Evolutionary conservation across 23 tunicate species (phyloP), one percentile per base, ranked within the genome.

Genomic region (Corella eumyota): DNA sequence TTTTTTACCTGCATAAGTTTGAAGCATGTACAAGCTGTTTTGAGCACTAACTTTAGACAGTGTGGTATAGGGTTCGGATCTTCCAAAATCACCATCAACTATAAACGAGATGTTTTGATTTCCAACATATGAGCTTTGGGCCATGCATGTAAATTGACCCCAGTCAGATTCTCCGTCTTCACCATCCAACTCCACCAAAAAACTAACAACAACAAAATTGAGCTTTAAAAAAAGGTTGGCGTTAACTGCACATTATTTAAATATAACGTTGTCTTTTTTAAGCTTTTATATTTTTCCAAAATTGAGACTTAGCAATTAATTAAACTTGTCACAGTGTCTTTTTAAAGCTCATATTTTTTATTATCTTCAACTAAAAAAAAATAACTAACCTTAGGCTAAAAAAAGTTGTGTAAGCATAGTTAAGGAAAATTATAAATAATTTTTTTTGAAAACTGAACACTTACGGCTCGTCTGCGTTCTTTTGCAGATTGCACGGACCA

Each of bases 1-100:
- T n/a, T n/a, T n/a, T n/a, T 61, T 32, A 85, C 94, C 77, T 32
- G 95, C 95, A 36, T 71, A 86, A 17, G 95, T 86, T 67, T 86
- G 95, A 26, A 71, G 46, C 86, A 77, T 86, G 75, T 77, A 74
- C 28, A 86, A 48, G 32, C 56, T 34, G 56, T 86, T 74, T 9
- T 65, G 38, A 3, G 75, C 95, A 32, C 65, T 72, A 22, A 86
- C 65, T 22, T 52, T 26, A 31, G 23, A 19, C 5, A 53, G 19
- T 0, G 44, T 1, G 3, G 26, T 6, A 2, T 65, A 13, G 2
- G 79, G 44, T 1, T 3, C 25, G 19, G 95, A 77, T 7, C 85
- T 69, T 4, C 95, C 95, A 38, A 33, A 71, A 24, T 51, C 55
- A 0, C 64, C 80, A 31, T 61, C 50, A 1, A 86, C 86, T 27